These are phyloP conservation scores for Eptesicus fuscus DNA, from an alignment of 2,113 vertebrate genomes.

Conservation along the genomic window DNA sequence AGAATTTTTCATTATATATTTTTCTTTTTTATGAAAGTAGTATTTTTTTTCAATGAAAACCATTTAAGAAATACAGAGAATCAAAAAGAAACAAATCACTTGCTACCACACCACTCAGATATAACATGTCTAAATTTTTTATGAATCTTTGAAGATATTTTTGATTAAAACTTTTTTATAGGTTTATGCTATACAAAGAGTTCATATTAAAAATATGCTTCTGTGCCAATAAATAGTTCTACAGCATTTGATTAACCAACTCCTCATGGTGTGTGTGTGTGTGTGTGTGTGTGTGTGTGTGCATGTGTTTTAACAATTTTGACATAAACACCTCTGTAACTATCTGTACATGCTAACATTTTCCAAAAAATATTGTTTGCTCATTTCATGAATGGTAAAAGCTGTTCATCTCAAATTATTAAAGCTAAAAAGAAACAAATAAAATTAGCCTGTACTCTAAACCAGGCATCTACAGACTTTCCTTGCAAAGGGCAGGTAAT, in stretches of 20 bases:
- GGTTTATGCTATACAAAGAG: not conserved
- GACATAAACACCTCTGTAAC: not conserved
- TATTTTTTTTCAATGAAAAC: not conserved
- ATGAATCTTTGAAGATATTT: not conserved
- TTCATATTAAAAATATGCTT: not conserved
- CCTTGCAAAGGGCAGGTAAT: not conserved
- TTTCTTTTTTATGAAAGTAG: slow-evolving; percentile 10
- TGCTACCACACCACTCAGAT: not conserved
- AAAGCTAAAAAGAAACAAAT: slow-evolving; percentile 5
- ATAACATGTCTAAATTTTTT: not conserved
- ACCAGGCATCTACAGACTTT: not conserved
- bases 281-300: too few relatives aligned
- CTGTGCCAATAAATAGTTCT: not conserved
- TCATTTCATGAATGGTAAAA: not conserved
- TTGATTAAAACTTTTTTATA: not conserved
- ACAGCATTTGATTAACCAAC: not conserved
- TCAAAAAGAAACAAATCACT: not conserved
- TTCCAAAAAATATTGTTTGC: not conserved
- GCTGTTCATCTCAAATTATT: not conserved
- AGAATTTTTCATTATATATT: not conserved
- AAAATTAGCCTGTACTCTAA: not conserved
- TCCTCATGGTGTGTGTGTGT: not conserved
- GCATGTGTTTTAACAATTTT: not conserved
- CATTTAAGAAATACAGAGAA: not conserved
- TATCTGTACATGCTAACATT: not conserved